Evolutionary conservation across 1,140 invertebrate genomes (phyloP).

Genomic region (Holcopasites calliopsidis): DNA sequence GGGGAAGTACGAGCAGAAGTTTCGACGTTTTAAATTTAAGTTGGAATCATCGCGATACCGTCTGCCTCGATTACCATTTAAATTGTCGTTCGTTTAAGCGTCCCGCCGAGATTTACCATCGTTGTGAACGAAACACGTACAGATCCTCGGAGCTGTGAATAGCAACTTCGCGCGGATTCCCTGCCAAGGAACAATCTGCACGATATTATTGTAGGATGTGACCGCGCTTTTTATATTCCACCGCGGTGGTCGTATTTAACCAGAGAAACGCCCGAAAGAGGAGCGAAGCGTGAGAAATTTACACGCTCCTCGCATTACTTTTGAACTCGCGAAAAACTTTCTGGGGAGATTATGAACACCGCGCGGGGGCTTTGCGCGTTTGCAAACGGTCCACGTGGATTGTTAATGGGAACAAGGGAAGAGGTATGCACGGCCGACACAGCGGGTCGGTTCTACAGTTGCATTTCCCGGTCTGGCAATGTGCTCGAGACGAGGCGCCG

Average conservation of each 20-base stretch:
- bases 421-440: not conserved
- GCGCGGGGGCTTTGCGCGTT: too few relatives aligned
- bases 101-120: not conserved
- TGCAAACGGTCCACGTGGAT: conserved; percentile 7
- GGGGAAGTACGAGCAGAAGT: not conserved
- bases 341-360: too few relatives aligned
- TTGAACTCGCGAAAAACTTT: not conserved
- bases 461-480: not conserved
- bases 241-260: too few relatives aligned
- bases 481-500: too few relatives aligned
- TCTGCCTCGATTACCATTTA: conserved; percentile 18
- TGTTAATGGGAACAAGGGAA: conserved; percentile 1
- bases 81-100: conserved; percentile 11
- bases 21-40: conserved; percentile 3
- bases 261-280: not conserved
- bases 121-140: not conserved
- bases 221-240: not conserved
- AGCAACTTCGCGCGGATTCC: too few relatives aligned
- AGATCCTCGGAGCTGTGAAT: not conserved
- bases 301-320: not conserved
- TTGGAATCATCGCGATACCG: not conserved
- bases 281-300: not conserved
- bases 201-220: not conserved
- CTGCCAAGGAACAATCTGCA: not conserved
- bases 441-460: conserved; percentile 2